Evolutionary conservation across 2,797 vertebrate species (phyloP), one percentile per base, ranked within the genome.

Genomic region (Luscinia luscinia): DNA sequence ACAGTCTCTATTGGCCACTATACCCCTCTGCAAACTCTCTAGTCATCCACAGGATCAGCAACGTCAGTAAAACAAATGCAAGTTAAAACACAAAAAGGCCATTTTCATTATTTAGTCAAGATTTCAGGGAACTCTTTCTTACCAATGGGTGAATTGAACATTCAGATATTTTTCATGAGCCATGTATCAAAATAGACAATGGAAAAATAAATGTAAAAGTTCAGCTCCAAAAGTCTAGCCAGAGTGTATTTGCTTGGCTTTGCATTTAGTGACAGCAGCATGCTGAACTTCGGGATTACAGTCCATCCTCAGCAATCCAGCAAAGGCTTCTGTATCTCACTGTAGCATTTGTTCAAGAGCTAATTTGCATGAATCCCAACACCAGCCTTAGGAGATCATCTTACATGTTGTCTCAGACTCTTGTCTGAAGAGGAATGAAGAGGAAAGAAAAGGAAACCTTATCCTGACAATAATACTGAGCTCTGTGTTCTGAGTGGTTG

Each of bases 401-500:
- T 48, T 55, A 49, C 57, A 23, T 1, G 12, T 28, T 24, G 54
- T 15, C 41, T 88, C 68, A 89, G 90, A 45, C 36, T 83, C 79
- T 49, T 46, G 23, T 46, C 23, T 41, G 80, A 36, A 84, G 58
- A 58, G 51, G n/a, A 63, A 66, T 6, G 20, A 51, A 38, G 49
- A 34, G 57, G 51, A 57, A 63, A 83, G 38, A 41, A 73, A 36
- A 69, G 59, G 69, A 92, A 83, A 54, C 4, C 4, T 52, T 63
- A 89, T 17, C 49, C 41, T 85, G 61, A 15, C 41, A 62, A 20
- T 15, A 62, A 64, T 7, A 59, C 12, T 4, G 36, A 38, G 38
- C 0, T 0, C 9, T 43, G 28, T 38, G 18, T 78, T 84, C 84
- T 16, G n/a, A 11, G 7, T 7, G 46, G 41, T 40, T 51, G n/a